phyloP scores from a whole-genome alignment of 2,113 vertebrate genomes.

The Oncorhynchus keta region DNA sequence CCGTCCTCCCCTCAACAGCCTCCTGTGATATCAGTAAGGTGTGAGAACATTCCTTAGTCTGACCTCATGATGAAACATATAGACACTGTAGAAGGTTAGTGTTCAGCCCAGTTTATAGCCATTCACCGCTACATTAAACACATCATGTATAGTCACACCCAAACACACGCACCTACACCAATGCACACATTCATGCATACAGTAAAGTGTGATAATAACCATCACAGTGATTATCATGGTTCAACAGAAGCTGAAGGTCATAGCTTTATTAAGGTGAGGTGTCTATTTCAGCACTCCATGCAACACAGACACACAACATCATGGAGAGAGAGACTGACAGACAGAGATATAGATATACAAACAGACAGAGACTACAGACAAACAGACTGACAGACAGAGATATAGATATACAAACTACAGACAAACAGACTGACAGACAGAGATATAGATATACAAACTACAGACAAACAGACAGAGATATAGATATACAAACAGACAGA shows the following conservation, averaged over 20 bases:
- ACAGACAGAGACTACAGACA: constrained; percentile 15
- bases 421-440: background rate
- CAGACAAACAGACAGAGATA: too few relatives aligned
- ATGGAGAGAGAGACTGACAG: background rate
- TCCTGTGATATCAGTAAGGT: background rate
- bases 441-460: constrained; percentile 23
- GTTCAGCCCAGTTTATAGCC: background rate
- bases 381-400: background rate
- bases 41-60: background rate
- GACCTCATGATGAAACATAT: background rate
- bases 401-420: background rate
- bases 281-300: constrained; percentile 6
- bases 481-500: too few relatives aligned
- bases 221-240: background rate
- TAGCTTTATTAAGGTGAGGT: background rate
- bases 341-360: background rate
- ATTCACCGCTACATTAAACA: background rate
- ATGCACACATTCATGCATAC: background rate
- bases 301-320: constrained; percentile 4
- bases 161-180: too few relatives aligned
- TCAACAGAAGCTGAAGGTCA: background rate
- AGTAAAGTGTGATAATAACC: background rate
- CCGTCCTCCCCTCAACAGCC: too few relatives aligned
- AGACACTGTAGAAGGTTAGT: background rate
- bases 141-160: too few relatives aligned